These are phyloP conservation scores for Drosophila affinis DNA, from an alignment of 2,888 invertebrate genomes.

Conservation along the genomic window DNA sequence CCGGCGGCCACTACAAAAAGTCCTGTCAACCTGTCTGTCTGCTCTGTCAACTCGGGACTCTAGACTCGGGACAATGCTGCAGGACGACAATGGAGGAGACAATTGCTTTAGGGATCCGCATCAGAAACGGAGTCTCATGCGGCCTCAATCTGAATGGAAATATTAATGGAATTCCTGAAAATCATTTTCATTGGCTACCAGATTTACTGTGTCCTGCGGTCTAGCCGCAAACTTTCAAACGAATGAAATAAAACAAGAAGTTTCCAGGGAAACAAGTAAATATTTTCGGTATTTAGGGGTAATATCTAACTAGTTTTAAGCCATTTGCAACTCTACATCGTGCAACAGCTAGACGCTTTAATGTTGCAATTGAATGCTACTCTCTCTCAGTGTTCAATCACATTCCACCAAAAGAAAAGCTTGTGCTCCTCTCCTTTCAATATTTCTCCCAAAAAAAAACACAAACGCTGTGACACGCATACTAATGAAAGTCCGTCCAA, in stretches of 20 bases:
- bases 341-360: neutral
- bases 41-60: neutral
- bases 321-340: neutral
- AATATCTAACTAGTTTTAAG: neutral
- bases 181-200: no score
- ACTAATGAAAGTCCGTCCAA: slow-evolving; percentile 39
- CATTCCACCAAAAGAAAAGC: neutral
- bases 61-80: neutral
- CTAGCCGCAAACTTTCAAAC: no score
- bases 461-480: slow-evolving; percentile 28
- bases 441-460: neutral
- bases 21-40: neutral
- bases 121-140: neutral
- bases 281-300: no score
- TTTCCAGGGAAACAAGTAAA: no score
- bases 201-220: no score
- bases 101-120: neutral
- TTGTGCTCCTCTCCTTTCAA: neutral
- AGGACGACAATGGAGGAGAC: neutral
- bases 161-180: neutral
- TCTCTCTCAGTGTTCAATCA: no score
- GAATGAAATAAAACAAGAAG: no score
- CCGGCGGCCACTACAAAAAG: slow-evolving; percentile 7
- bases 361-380: neutral
- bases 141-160: neutral